Percentiles rank a stretch among this genome's conserved stretches.
Conservation (phyloP, 92 coral and sea anemone genomes). For the Phymanthus crucifer region DNA sequence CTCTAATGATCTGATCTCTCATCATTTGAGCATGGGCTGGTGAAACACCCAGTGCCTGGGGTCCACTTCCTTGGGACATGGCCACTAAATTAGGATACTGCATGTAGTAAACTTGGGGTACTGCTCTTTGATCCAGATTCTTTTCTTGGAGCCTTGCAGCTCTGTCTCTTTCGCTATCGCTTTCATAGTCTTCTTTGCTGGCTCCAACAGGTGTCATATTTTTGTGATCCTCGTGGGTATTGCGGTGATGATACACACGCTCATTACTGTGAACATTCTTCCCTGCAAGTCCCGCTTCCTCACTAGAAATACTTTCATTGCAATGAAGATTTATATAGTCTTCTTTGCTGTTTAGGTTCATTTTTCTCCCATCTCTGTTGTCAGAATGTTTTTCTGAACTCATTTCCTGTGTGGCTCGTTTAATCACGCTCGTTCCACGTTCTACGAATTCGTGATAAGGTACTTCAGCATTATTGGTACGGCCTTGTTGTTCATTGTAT, state of each 20-base stretch:
- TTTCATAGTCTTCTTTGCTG: constrained; percentile 51
- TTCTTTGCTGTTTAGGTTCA: constrained; percentile 47
- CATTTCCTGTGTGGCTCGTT: constrained; percentile 58
- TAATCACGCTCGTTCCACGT: constrained; percentile 72
- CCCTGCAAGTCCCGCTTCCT: constrained; percentile 53
- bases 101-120: constrained; percentile 59
- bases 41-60: constrained; percentile 23
- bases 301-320: constrained; percentile 66
- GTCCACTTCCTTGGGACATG: constrained; percentile 35
- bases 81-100: constrained; percentile 54
- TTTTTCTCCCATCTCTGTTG: constrained; percentile 51
- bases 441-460: constrained; percentile 47
- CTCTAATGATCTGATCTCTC: constrained; percentile 30
- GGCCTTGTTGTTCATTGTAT: constrained; percentile 27
- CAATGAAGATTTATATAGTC: constrained; percentile 62
- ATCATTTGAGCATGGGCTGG: constrained; percentile 31
- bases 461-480: constrained; percentile 41
- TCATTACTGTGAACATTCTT: constrained; percentile 17
- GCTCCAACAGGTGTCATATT: constrained; percentile 18
- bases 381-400: constrained; percentile 71
- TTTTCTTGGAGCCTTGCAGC: constrained; percentile 37
- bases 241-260: constrained; percentile 54
- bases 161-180: constrained; percentile 55
- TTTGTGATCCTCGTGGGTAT: constrained; percentile 61
- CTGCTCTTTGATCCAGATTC: constrained; percentile 38